phyloP scores from a whole-genome alignment of 2,113 vertebrate genomes.

The Natator depressus region DNA sequence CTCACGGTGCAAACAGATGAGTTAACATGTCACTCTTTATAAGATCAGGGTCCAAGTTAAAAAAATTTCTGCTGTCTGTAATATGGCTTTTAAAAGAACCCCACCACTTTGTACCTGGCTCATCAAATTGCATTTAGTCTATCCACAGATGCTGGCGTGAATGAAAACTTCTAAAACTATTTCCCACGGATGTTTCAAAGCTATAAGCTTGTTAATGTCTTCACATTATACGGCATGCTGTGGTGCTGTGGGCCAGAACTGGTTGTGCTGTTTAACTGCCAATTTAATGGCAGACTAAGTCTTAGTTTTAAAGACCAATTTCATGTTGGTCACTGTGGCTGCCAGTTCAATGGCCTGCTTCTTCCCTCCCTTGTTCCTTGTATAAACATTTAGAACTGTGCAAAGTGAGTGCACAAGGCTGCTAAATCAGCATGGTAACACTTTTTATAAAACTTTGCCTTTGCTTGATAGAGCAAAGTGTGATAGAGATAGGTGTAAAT shows the following conservation, averaged over 20 bases:
- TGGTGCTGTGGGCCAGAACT: not conserved
- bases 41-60: not conserved
- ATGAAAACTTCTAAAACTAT: not conserved
- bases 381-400: not conserved
- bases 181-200: not conserved
- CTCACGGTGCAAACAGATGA: not conserved
- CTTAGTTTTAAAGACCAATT: fast-evolving
- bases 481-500: not conserved
- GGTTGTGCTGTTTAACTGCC: not conserved
- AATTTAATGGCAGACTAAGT: not conserved
- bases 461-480: not conserved
- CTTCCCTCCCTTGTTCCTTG: not conserved
- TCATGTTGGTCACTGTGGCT: not conserved
- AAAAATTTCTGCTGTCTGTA: not conserved
- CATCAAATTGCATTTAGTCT: not conserved
- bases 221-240: not conserved
- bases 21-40: not conserved
- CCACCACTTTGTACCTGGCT: not conserved
- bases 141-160: not conserved
- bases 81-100: not conserved
- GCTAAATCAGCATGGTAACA: not conserved
- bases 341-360: not conserved
- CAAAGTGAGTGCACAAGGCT: not conserved
- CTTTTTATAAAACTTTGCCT: not conserved
- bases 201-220: not conserved